Evolutionary conservation across 2,888 invertebrate genomes (phyloP).

Genomic region (Meganola albula): DNA sequence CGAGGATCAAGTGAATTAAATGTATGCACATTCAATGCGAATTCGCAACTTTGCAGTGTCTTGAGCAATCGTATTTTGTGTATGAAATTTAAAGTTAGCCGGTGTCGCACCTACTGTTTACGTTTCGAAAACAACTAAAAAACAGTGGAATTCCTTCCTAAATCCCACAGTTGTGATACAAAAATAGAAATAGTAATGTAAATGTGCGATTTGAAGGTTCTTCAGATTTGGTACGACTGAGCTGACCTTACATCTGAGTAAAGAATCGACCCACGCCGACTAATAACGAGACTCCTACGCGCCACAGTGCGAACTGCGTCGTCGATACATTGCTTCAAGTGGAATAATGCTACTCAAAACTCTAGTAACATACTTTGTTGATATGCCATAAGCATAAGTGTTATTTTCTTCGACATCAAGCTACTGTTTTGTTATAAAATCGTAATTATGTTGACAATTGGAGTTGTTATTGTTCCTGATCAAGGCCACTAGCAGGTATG

Average conservation of each 20-base stretch:
- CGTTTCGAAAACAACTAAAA: constrained; percentile 37
- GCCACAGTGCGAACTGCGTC: constrained; percentile 40
- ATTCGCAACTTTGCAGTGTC: constrained; percentile 47
- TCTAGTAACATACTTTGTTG: too few species aligned
- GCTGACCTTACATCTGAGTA: constrained; percentile 61
- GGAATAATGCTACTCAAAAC: too few species aligned
- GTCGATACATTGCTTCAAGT: constrained; percentile 40
- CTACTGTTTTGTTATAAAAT: too few species aligned
- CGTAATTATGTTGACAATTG: too few species aligned
- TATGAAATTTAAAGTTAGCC: constrained; percentile 50
- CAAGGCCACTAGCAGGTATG: too few species aligned
- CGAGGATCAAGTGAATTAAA: constrained; percentile 41
- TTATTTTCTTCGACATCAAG: too few species aligned
- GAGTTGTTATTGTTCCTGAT: too few species aligned
- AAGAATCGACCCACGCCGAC: constrained; percentile 65
- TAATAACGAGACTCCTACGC: constrained; percentile 70
- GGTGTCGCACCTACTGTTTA: constrained; percentile 65
- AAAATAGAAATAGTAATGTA: constrained; percentile 42
- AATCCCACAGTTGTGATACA: too few species aligned
- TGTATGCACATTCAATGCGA: constrained; percentile 39
- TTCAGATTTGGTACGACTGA: constrained; percentile 37
- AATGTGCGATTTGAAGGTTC: constrained; percentile 39
- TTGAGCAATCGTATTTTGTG: constrained; percentile 41
- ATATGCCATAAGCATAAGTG: too few species aligned
- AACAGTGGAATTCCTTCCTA: constrained; percentile 33